phyloP scores from a whole-genome alignment of 2,797 vertebrate genomes.

The Gambusia yucatana region DNA sequence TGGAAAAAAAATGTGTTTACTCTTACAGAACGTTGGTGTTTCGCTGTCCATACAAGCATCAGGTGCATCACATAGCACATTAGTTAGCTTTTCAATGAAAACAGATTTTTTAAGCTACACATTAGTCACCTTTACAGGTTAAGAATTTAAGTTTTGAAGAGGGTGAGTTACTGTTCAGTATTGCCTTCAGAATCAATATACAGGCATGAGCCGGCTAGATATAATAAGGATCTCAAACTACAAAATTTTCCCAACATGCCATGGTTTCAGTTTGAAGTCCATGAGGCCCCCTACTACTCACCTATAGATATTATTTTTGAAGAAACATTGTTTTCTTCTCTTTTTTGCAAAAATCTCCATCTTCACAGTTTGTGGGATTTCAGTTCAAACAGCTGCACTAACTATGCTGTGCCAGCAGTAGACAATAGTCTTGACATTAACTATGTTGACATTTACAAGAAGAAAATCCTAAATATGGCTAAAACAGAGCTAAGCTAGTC shows the following conservation, averaged over 20 bases:
- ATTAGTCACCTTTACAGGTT: conserved; percentile 18
- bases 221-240: neutral
- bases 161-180: conserved; percentile 45
- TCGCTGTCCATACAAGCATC: conserved; percentile 30
- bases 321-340: neutral
- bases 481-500: neutral
- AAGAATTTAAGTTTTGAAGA: conserved; percentile 40
- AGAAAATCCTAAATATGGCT: neutral
- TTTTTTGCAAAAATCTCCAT: neutral
- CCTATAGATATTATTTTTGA: neutral
- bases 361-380: neutral
- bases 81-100: conserved; percentile 16
- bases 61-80: conserved; percentile 18
- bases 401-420: neutral
- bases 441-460: neutral
- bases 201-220: neutral
- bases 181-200: conserved; percentile 51
- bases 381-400: neutral
- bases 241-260: neutral
- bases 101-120: neutral
- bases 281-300: neutral
- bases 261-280: neutral
- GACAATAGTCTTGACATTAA: neutral
- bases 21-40: conserved; percentile 15
- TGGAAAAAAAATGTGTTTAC: conserved; percentile 15